Evolutionary conservation across 2,888 invertebrate genomes (phyloP).

Genomic region (Mantis religiosa): DNA sequence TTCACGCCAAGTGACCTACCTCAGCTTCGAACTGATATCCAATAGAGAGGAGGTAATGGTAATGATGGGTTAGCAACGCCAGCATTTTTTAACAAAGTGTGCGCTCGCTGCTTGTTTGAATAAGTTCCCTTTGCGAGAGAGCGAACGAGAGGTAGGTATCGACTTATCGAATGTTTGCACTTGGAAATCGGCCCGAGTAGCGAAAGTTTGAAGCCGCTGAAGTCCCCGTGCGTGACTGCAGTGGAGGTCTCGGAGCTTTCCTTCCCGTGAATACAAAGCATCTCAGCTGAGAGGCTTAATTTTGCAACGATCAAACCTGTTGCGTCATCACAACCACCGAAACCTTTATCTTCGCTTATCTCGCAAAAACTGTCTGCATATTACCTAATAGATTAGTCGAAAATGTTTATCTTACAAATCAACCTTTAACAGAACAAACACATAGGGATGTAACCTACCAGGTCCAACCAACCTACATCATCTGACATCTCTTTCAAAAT

Average conservation of each 20-base stretch:
- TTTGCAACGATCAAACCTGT: neutral
- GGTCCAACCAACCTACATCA: no score
- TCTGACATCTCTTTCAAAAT: no score
- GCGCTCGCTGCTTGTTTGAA: neutral
- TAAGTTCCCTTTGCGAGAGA: neutral
- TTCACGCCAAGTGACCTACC: no score
- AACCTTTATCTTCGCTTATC: no score
- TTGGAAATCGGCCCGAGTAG: neutral
- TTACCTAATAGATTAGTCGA: no score
- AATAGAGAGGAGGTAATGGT: neutral
- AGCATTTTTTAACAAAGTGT: neutral
- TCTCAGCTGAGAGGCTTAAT: neutral
- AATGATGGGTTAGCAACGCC: neutral
- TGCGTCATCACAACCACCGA: neutral
- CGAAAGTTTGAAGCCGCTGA: neutral
- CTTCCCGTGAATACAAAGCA: neutral
- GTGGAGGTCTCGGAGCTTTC: neutral
- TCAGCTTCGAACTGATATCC: neutral
- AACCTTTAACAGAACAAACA: no score
- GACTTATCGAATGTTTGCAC: neutral
- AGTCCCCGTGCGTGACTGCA: neutral
- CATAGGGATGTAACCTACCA: no score
- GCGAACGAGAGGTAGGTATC: neutral
- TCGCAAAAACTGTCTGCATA: no score
- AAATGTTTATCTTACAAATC: no score